Percentiles rank a stretch among this genome's conserved stretches.
Evolutionary conservation across 1,140 invertebrate species (phyloP).

Genomic region (Zeugodacus cucurbitae): DNA sequence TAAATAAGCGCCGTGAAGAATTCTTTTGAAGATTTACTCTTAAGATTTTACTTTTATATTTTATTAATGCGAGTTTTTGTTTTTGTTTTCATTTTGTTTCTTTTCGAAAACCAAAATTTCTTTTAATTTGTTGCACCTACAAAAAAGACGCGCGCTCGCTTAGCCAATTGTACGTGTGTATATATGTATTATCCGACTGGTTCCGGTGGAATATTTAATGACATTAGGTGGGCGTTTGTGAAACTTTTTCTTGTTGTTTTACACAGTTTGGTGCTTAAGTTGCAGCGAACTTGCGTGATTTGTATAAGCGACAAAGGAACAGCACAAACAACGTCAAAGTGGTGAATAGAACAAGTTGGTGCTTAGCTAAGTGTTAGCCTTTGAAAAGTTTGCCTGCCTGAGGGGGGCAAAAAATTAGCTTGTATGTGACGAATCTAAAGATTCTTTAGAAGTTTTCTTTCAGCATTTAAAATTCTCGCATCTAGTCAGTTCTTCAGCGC

Average conservation of each 20-base stretch:
- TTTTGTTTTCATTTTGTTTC: neutral
- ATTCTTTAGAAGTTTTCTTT: neutral
- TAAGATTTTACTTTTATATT: constrained; percentile 1
- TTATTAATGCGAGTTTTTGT: neutral
- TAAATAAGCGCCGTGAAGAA: constrained; percentile 26
- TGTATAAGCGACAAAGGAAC: neutral
- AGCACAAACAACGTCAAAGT: neutral
- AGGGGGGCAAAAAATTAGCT: neutral
- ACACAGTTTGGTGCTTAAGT: neutral
- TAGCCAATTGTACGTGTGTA: neutral
- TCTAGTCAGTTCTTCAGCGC: neutral
- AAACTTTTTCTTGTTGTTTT: constrained; percentile 5
- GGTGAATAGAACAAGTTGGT: neutral
- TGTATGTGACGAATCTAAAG: neutral
- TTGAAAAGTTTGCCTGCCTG: neutral
- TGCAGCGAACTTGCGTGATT: neutral
- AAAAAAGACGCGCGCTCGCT: neutral
- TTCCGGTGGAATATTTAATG: constrained; percentile 35
- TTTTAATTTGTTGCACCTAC: constrained; percentile 21
- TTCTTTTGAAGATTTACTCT: constrained; percentile 32
- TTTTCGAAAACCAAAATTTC: neutral
- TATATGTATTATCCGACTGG: neutral
- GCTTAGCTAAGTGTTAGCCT: neutral
- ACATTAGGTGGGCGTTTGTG: constrained; percentile 15
- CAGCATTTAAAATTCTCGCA: neutral